Evolutionary conservation across 2,113 vertebrate species (phyloP).

Genomic region (Callospermophilus lateralis): DNA sequence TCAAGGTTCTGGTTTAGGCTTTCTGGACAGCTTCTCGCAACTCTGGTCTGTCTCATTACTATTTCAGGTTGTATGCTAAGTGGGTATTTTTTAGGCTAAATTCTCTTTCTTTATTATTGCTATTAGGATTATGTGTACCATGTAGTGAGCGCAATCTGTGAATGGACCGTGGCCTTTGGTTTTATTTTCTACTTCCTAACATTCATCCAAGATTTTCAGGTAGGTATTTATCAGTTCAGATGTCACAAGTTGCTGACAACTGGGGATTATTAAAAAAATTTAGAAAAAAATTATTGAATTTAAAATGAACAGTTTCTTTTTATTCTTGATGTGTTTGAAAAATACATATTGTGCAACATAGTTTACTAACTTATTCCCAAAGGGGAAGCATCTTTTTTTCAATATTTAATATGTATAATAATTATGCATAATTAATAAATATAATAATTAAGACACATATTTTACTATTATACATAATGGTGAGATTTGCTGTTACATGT

Average conservation of each 20-base stretch:
- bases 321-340: not conserved
- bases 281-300: not conserved
- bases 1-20: not conserved
- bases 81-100: not conserved
- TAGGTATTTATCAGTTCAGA: constrained; percentile 83
- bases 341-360: not conserved
- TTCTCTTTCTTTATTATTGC: constrained; percentile 63
- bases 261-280: not conserved
- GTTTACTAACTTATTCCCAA: constrained; percentile 6
- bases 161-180: constrained; percentile 96
- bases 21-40: not conserved
- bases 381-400: too few relatives aligned
- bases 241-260: not conserved
- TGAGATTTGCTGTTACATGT: too few relatives aligned
- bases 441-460: too few relatives aligned
- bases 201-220: constrained; percentile 96
- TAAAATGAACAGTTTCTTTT: not conserved
- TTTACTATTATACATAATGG: too few relatives aligned
- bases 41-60: not conserved
- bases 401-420: too few relatives aligned
- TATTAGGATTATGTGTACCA: constrained; percentile 89
- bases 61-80: not conserved
- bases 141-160: constrained; percentile 92
- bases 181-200: constrained; percentile 97
- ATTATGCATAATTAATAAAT: too few relatives aligned